A percentile compares a stretch with the other conserved stretches of the same genome.
Conservation (phyloP, 2,797 vertebrate genomes). For the Danio jaintianensis region DNA sequence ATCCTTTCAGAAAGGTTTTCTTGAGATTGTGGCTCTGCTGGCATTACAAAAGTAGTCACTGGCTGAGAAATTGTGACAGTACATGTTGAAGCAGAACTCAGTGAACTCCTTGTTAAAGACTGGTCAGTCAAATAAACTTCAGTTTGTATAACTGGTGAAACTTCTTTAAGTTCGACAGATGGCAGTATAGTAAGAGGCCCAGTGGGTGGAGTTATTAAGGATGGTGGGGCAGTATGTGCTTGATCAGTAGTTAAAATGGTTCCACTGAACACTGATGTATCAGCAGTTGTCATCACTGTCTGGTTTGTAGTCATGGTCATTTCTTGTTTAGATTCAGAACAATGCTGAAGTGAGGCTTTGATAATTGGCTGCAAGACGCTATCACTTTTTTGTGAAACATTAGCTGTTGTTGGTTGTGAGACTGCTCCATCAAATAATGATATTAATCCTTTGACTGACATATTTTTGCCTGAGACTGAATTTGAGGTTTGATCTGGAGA, state of each 20-base stretch:
- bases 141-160: neutral
- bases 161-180: neutral
- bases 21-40: constrained; percentile 21
- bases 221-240: constrained; percentile 3
- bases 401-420: constrained; percentile 46
- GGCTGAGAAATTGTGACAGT: constrained; percentile 12
- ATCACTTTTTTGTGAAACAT: constrained; percentile 33
- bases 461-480: constrained; percentile 33
- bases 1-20: neutral
- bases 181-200: constrained; percentile 17
- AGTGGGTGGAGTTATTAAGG: neutral
- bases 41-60: constrained; percentile 25
- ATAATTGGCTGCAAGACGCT: constrained; percentile 10
- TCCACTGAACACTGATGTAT: constrained; percentile 65
- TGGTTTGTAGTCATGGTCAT: constrained; percentile 31
- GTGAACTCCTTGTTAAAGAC: constrained; percentile 11
- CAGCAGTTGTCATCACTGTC: constrained; percentile 24
- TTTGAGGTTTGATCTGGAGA: constrained; percentile 47
- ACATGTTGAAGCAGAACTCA: neutral
- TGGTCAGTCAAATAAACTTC: neutral
- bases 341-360: constrained; percentile 27
- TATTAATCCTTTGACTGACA: constrained; percentile 49
- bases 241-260: constrained; percentile 4
- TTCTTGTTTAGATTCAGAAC: constrained; percentile 44
- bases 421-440: constrained; percentile 67